Evolutionary conservation across 2,888 invertebrate species (phyloP).

Genomic region (Meliscaeva auricollis): DNA sequence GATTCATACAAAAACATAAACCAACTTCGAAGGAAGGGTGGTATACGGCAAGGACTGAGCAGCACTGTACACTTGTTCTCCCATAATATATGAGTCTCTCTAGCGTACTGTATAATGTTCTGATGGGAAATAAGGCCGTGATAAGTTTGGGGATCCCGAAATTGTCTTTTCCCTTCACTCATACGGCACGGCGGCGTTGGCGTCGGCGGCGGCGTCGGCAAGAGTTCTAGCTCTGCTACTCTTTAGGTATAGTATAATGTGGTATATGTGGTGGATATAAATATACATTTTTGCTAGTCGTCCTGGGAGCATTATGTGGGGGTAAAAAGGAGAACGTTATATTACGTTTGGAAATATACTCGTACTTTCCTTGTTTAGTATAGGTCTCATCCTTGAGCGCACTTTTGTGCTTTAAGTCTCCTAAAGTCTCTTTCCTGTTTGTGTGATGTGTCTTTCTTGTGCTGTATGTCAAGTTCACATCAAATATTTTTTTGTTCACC

Average conservation of each 20-base stretch:
- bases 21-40: constrained; percentile 73
- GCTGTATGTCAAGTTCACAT: constrained; percentile 65
- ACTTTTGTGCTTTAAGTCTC: constrained; percentile 58
- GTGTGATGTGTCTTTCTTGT: constrained; percentile 3
- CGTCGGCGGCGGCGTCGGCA: too few relatives aligned
- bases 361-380: constrained; percentile 20
- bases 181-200: too few relatives aligned
- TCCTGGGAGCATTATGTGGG: constrained; percentile 55
- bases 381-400: constrained; percentile 33
- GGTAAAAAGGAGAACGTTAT: constrained; percentile 31
- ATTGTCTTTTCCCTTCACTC: constrained; percentile 82
- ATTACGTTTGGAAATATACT: constrained; percentile 52
- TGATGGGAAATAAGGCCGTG: constrained; percentile 84
- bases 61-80: constrained; percentile 71
- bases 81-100: constrained; percentile 79
- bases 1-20: constrained; percentile 71
- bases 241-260: not conserved
- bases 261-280: constrained; percentile 23
- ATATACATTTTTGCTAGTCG: constrained; percentile 70
- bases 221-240: constrained; percentile 22
- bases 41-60: constrained; percentile 24
- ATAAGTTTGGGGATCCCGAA: constrained; percentile 84
- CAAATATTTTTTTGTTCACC: constrained; percentile 20
- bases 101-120: constrained; percentile 84
- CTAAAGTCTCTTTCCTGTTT: constrained; percentile 42